Conservation (phyloP, 2,888 invertebrate genomes). For the Nephrotoma guestfalica region DNA sequence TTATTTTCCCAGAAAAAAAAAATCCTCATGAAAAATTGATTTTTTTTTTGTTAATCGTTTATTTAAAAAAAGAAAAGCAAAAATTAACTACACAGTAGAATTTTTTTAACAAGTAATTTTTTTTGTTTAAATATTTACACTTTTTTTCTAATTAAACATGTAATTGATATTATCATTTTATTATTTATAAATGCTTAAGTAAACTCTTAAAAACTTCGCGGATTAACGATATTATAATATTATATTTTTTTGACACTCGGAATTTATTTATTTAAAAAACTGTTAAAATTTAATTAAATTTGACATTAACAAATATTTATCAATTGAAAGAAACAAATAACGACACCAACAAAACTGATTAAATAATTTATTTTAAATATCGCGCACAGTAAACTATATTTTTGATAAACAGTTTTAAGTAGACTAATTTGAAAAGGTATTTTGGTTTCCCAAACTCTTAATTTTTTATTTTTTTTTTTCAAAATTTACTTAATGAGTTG, state of each 20-base stretch:
- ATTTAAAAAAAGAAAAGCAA: background rate
- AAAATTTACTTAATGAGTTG: background rate
- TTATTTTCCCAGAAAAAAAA: background rate
- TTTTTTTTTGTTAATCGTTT: background rate
- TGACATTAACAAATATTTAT: background rate
- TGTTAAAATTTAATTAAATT: background rate
- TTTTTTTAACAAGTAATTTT: background rate
- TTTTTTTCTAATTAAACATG: background rate
- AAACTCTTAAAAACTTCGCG: background rate
- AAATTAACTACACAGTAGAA: background rate
- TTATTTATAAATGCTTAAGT: background rate
- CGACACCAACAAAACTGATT: background rate
- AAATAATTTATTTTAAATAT: background rate
- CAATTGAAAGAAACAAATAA: background rate
- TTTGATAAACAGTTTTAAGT: background rate
- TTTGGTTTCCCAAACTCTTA: background rate
- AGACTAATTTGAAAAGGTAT: background rate
- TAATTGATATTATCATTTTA: background rate
- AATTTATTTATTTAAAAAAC: background rate
- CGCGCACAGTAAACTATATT: background rate
- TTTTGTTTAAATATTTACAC: background rate
- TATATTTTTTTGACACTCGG: background rate
- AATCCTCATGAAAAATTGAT: background rate
- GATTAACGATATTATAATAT: background rate
- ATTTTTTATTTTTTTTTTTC: background rate